Base-by-base conservation (phyloP, 2,888 invertebrate genomes). In the Leucophenga maculata region DNA sequence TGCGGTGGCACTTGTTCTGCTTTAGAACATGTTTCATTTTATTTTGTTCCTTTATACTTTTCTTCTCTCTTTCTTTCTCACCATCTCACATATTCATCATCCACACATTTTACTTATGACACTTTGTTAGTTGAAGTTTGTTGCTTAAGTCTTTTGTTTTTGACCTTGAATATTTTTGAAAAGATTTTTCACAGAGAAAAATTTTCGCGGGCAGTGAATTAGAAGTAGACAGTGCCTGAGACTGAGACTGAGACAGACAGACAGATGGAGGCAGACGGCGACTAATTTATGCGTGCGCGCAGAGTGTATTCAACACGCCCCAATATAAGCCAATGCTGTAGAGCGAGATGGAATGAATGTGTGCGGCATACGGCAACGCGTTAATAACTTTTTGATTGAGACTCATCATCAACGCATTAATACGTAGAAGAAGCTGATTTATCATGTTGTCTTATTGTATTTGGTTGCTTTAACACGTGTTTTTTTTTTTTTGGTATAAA, bases 141-240 rank as follows among this genome's bases (percentile, higher is more conserved):
- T 76, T 76, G 78, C 75, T 75, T 77, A 77, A 82, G 72, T 83
- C 79, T 84, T 83, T 80, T 73, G 78, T 77, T 71, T 75, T 62
- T 71, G 73, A 16, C 60, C 39, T 60, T 60, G 44, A 13, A 20
- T 50, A 50, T 18, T 50, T 50, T 50, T 50, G 50, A 11, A 39
- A 39, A 39, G 39, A 39, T 50, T 50, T 50, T 50, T 50, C 50
- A 50, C 50, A 39, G 39, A 8, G 11, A 13, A 3, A 50, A 50
- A 16, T 11, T 11, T 50, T 50, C 50, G 26, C n/a, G 31, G n/a
- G 22, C 31, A 39, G 11, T 31, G 22, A 26, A 57, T 39, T 31
- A 57, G 14, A 57, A 57, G 31, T 4, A 50, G 18, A 39, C 39
- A 39, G 39, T 39, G 39, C 3, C 8, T 11, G 39, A 39, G 39